Conservation (phyloP, 2,888 invertebrate genomes). For the Scelioninae gen. 1 region DNA sequence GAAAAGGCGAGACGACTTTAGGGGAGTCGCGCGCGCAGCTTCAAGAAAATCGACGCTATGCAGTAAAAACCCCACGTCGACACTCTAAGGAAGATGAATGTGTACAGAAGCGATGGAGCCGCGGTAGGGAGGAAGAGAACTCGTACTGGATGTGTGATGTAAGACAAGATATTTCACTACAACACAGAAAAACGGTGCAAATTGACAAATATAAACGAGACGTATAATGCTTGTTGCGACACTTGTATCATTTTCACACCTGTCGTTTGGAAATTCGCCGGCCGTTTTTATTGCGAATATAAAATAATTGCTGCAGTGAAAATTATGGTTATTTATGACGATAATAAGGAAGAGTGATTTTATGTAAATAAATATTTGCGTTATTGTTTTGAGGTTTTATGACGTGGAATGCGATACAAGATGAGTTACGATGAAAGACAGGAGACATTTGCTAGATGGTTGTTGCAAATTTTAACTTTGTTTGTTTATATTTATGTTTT, state of each 20-base stretch:
- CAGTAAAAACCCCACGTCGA: conserved; percentile 41
- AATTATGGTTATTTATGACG: conserved; percentile 48
- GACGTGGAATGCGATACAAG: conserved; percentile 31
- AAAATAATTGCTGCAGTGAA: conserved; percentile 38
- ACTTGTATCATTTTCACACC: conserved; percentile 59
- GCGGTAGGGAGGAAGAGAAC: neutral
- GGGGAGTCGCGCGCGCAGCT: conserved; percentile 36
- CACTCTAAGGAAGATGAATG: conserved; percentile 57
- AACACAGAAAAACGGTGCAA: conserved; percentile 42
- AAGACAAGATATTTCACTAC: conserved; percentile 51
- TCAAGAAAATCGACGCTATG: conserved; percentile 43
- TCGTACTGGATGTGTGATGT: conserved; percentile 40
- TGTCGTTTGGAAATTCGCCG: conserved; percentile 45
- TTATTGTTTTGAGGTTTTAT: conserved; percentile 56
- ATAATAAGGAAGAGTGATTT: conserved; percentile 51
- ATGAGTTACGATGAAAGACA: conserved; percentile 3
- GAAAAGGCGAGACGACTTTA: conserved; percentile 57
- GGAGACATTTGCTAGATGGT: conserved; percentile 2
- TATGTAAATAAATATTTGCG: conserved; percentile 44
- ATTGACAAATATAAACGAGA: conserved; percentile 65
- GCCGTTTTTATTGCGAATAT: conserved; percentile 44
- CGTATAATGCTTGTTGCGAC: conserved; percentile 46
- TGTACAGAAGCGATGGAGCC: neutral
- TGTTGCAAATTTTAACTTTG: neutral
- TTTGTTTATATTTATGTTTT: neutral